Evolutionary conservation across 92 coral and sea anemone species (phyloP).

Genomic region (Bergia puertoricense): DNA sequence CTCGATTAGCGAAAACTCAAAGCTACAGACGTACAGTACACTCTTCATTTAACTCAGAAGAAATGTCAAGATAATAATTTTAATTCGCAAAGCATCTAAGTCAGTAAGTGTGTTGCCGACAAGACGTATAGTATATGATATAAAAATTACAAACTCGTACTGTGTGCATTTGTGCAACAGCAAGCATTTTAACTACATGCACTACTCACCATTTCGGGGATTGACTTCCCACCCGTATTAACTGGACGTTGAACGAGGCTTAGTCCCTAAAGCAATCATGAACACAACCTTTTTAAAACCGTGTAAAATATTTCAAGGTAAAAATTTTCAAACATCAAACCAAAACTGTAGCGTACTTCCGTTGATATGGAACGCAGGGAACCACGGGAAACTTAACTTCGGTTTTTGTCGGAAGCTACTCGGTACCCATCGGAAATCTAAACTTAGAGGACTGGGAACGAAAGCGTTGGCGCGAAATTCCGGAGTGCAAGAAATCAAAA

Average conservation of each 20-base stretch:
- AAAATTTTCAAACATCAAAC: slow-evolving; percentile 7
- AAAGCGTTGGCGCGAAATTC: slow-evolving; percentile 42
- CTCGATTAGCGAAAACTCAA: no score
- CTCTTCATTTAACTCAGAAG: no score
- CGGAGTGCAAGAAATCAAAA: slow-evolving; percentile 24
- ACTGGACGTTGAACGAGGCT: neutral
- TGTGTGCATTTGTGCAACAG: no score
- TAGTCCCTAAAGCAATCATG: neutral
- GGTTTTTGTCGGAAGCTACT: slow-evolving; percentile 16
- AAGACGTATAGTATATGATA: no score
- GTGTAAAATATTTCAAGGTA: neutral
- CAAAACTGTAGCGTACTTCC: neutral
- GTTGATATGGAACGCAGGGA: neutral
- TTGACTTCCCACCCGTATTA: neutral
- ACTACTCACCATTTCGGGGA: neutral
- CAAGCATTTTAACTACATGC: no score
- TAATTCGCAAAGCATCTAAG: no score
- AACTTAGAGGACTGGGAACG: slow-evolving; percentile 21
- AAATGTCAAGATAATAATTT: no score
- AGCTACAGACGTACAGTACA: no score
- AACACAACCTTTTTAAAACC: neutral
- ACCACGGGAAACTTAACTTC: neutral
- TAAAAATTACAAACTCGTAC: no score
- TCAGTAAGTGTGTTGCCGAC: no score
- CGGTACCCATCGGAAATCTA: neutral